These are phyloP conservation scores for Xenopus laevis DNA, from an alignment of 2,113 vertebrate species.

Conservation along the genomic window DNA sequence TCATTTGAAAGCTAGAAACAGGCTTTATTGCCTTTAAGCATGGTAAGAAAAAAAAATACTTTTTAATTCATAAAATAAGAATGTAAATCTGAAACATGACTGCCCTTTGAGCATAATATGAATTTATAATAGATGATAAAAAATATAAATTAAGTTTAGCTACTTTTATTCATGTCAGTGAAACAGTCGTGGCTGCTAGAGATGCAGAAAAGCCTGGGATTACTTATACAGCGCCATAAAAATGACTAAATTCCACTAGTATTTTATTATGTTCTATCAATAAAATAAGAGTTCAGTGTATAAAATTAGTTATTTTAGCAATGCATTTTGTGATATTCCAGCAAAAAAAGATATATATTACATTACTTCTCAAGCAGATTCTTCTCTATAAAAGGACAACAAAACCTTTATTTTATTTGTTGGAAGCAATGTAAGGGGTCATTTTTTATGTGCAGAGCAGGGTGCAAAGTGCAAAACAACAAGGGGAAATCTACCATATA, in stretches of 20 bases:
- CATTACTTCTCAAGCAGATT: too few species aligned
- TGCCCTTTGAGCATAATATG: background rate
- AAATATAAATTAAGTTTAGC: background rate
- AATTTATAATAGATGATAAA: background rate
- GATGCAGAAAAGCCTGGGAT: background rate
- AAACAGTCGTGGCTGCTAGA: background rate
- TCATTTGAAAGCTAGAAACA: too few species aligned
- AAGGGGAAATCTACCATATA: too few species aligned
- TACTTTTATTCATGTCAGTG: background rate
- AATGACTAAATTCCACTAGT: background rate
- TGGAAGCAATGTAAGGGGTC: too few species aligned
- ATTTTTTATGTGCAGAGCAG: too few species aligned
- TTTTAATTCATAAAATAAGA: background rate
- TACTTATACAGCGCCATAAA: background rate
- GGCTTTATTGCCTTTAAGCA: too few species aligned
- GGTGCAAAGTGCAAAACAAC: too few species aligned
- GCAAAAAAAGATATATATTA: background rate
- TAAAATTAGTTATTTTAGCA: background rate
- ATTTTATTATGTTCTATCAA: background rate
- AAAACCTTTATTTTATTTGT: too few species aligned
- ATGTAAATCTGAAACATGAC: background rate
- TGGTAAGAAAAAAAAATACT: background rate
- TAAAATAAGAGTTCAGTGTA: background rate
- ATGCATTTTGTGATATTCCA: background rate
- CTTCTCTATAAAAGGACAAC: too few species aligned